These are phyloP conservation scores for Bembecia ichneumoniformis DNA, from an alignment of 2,888 invertebrate genomes.

Conservation along the genomic window DNA sequence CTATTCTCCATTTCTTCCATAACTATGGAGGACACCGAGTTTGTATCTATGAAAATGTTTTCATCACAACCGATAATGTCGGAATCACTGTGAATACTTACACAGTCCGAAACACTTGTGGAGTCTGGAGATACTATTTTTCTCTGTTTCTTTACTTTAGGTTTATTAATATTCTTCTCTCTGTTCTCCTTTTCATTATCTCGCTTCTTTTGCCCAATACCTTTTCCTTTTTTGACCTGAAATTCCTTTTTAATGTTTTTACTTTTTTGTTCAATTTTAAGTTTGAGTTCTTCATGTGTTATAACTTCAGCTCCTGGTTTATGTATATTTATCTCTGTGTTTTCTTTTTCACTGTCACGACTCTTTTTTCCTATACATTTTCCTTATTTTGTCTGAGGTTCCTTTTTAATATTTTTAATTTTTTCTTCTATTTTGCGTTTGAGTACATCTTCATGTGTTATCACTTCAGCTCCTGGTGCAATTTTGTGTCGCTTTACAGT, in stretches of 20 bases:
- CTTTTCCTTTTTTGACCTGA: conserved; percentile 11
- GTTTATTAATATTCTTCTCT: conserved; percentile 1
- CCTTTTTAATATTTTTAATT: conserved; percentile 10
- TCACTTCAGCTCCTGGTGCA: conserved; percentile 15
- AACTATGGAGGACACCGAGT: too few species aligned
- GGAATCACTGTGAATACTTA: conserved; percentile 10
- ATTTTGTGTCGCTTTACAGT: too few species aligned
- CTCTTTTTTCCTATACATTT: background rate
- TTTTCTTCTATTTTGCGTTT: conserved; percentile 10
- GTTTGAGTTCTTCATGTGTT: too few species aligned
- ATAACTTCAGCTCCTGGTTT: too few species aligned
- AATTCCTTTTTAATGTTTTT: too few species aligned
- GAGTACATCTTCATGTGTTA: conserved; percentile 15
- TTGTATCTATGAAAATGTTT: background rate
- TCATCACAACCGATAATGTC: background rate
- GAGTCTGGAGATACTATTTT: conserved; percentile 6
- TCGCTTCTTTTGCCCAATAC: conserved; percentile 7
- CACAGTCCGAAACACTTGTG: conserved; percentile 2
- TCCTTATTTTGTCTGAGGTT: conserved; percentile 4
- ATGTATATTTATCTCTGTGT: background rate
- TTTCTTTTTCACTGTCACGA: background rate
- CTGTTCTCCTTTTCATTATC: conserved; percentile 6
- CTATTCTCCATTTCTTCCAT: conserved; percentile 5
- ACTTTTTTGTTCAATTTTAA: too few species aligned
- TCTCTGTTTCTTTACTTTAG: background rate